Evolutionary conservation across 2,113 vertebrate genomes (phyloP).

Genomic region (Tachycineta bicolor): DNA sequence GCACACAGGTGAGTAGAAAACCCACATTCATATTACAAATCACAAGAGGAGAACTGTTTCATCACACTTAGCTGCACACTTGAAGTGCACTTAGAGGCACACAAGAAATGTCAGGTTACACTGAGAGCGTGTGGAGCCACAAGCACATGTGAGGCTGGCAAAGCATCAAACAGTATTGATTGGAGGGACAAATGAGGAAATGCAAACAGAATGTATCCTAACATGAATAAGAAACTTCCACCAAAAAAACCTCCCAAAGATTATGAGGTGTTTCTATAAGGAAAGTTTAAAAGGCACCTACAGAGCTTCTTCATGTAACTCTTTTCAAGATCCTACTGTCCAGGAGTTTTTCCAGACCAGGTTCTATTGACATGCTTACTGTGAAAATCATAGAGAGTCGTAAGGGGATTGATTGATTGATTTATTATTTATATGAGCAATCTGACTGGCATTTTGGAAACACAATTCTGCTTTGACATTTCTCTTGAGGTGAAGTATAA

Average conservation of each 20-base stretch:
- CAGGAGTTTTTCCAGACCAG: neutral
- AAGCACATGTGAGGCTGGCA: neutral
- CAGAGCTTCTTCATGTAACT: neutral
- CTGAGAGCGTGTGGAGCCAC: neutral
- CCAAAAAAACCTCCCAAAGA: neutral
- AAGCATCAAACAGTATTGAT: neutral
- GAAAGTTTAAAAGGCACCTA: neutral
- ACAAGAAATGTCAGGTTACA: neutral
- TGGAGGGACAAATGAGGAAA: neutral
- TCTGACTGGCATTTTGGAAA: neutral
- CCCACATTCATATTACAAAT: neutral
- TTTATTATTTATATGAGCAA: neutral
- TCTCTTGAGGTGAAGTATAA: neutral
- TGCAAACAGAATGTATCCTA: neutral
- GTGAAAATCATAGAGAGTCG: neutral
- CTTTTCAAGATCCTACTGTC: neutral
- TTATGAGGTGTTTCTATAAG: neutral
- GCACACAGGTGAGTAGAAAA: neutral
- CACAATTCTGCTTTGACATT: neutral
- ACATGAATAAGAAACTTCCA: neutral
- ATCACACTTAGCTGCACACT: neutral
- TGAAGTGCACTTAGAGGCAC: neutral
- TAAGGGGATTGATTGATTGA: neutral
- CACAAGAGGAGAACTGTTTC: neutral
- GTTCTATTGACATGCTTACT: neutral